Percentiles rank a stretch among this genome's conserved stretches.
Evolutionary conservation across 2,113 vertebrate species (phyloP).

Genomic region (Platysternon megacephalum): DNA sequence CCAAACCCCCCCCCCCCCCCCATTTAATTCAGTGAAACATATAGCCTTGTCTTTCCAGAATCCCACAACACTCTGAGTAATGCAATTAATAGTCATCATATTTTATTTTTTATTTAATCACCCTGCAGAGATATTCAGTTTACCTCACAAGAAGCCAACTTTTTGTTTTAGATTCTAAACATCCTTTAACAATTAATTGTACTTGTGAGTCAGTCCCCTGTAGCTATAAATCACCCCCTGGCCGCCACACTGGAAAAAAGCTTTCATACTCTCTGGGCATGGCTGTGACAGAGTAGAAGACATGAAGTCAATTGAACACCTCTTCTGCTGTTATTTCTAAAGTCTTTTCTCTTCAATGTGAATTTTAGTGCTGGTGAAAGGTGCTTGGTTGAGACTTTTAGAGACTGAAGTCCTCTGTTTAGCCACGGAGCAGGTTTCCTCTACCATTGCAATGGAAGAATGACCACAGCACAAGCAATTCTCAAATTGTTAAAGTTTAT

Average conservation of each 20-base stretch:
- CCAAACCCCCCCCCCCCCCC: fast-evolving
- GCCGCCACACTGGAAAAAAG: neutral
- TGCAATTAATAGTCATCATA: neutral
- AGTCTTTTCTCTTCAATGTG: neutral
- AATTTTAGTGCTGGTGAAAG: neutral
- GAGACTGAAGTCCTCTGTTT: neutral
- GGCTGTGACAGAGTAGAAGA: neutral
- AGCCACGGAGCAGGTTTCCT: neutral
- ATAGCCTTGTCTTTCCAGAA: neutral
- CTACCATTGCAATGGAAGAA: neutral
- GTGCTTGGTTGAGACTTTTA: neutral
- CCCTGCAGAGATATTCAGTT: neutral
- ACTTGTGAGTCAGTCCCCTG: neutral
- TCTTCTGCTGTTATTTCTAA: neutral
- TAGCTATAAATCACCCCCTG: neutral
- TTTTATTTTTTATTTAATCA: neutral
- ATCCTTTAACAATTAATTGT: neutral
- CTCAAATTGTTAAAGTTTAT: neutral
- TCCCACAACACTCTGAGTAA: neutral
- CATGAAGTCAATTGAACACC: fast-evolving
- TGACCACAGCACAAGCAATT: neutral
- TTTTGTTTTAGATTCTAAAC: neutral
- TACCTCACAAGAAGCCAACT: neutral
- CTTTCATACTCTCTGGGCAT: neutral
- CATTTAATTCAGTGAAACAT: neutral